Evolutionary conservation across 2,113 vertebrate species (phyloP).

Genomic region (Chloropsis hardwickii): DNA sequence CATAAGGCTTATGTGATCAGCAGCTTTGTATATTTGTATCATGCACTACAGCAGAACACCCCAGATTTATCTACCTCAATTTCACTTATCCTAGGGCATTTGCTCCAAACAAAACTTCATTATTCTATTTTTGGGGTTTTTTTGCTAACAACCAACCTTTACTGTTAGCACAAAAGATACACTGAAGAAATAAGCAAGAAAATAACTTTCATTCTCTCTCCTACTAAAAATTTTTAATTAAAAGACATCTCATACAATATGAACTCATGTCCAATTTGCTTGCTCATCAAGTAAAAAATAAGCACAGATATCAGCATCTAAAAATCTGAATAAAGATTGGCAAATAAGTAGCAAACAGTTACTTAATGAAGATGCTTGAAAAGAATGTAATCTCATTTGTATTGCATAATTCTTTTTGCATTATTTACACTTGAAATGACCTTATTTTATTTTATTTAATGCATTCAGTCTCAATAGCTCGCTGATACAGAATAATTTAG

Average conservation of each 20-base stretch:
- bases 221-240: neutral
- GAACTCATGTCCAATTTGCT: neutral
- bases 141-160: neutral
- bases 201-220: neutral
- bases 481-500: neutral
- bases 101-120: neutral
- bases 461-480: neutral
- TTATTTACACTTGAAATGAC: conserved; percentile 23
- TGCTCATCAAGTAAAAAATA: neutral
- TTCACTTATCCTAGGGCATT: neutral
- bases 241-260: conserved; percentile 10
- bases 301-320: neutral
- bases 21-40: neutral
- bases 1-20: neutral
- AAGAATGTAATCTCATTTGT: conserved; percentile 30
- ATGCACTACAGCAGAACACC: neutral
- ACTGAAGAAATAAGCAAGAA: neutral
- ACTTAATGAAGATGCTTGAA: neutral
- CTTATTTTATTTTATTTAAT: conserved; percentile 18
- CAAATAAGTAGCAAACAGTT: neutral
- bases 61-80: neutral
- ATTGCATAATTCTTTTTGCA: conserved; percentile 23
- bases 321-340: neutral
- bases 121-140: neutral
- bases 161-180: neutral